Evolutionary conservation across 2,797 vertebrate genomes (phyloP).

Genomic region (Iguana delicatissima): DNA sequence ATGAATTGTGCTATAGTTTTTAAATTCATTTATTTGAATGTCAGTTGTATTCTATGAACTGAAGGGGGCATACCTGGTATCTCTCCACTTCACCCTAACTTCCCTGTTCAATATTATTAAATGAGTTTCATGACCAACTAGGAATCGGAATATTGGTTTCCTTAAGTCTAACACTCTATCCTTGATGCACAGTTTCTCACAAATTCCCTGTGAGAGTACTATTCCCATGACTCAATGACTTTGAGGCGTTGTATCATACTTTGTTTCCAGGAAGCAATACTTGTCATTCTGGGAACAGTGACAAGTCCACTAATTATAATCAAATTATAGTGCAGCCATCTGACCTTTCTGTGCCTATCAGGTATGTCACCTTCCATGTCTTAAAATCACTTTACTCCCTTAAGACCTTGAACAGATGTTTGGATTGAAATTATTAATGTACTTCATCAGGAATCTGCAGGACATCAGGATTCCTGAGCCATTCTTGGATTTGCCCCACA

Average conservation of each 20-base stretch:
- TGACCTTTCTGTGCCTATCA: not conserved
- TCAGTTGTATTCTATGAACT: not conserved
- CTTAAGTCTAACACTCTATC: not conserved
- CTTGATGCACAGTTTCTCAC: no score
- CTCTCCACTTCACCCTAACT: not conserved
- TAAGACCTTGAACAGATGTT: not conserved
- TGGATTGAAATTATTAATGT: not conserved
- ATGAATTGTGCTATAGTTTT: not conserved
- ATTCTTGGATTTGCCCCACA: not conserved
- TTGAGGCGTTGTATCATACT: not conserved
- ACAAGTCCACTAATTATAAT: not conserved
- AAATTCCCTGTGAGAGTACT: not conserved
- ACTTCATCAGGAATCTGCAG: constrained; percentile 8
- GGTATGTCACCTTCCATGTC: not conserved
- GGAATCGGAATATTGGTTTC: not conserved
- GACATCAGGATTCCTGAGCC: not conserved
- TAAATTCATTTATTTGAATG: not conserved
- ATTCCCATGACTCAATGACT: not conserved
- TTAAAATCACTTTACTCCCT: not conserved
- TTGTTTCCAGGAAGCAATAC: constrained; percentile 14
- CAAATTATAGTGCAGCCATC: not conserved
- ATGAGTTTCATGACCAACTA: not conserved
- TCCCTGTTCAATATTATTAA: no score
- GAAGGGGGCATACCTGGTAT: not conserved
- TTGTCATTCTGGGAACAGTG: not conserved